phyloP scores from a whole-genome alignment of 2,888 invertebrate species.

The Eupithecia subfuscata region DNA sequence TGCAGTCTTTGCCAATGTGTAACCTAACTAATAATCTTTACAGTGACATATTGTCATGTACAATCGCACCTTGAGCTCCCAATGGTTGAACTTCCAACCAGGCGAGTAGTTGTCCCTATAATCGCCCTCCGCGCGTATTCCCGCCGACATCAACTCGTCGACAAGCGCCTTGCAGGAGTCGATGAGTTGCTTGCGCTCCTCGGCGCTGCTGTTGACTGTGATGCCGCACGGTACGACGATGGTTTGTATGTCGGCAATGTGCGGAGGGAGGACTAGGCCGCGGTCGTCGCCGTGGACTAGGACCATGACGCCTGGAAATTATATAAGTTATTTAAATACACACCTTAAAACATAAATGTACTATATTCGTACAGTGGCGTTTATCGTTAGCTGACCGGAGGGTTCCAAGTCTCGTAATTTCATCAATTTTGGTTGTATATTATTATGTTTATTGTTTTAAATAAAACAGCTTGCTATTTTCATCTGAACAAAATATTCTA shows the following conservation, averaged over 20 bases:
- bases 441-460: too few species aligned
- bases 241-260: conserved; percentile 93
- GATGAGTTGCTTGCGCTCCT: conserved; percentile 87
- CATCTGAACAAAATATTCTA: too few species aligned
- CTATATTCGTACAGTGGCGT: too few species aligned
- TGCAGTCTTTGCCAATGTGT: too few species aligned
- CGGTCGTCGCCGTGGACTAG: conserved; percentile 98
- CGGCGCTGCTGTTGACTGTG: conserved; percentile 90
- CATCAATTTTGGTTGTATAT: too few species aligned
- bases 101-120: conserved; percentile 98
- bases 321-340: neutral
- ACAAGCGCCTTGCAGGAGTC: conserved; percentile 89
- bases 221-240: conserved; percentile 98
- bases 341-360: too few species aligned
- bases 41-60: neutral
- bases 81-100: conserved; percentile 99
- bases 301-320: conserved; percentile 89
- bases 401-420: too few species aligned
- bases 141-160: conserved; percentile 82
- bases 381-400: too few species aligned
- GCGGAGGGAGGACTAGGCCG: conserved; percentile 97
- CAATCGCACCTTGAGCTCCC: conserved; percentile 91
- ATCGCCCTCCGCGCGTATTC: conserved; percentile 92
- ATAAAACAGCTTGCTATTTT: too few species aligned
- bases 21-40: too few species aligned